Evolutionary conservation across 2,888 invertebrate genomes (phyloP).

Genomic region (Cabera pusaria): DNA sequence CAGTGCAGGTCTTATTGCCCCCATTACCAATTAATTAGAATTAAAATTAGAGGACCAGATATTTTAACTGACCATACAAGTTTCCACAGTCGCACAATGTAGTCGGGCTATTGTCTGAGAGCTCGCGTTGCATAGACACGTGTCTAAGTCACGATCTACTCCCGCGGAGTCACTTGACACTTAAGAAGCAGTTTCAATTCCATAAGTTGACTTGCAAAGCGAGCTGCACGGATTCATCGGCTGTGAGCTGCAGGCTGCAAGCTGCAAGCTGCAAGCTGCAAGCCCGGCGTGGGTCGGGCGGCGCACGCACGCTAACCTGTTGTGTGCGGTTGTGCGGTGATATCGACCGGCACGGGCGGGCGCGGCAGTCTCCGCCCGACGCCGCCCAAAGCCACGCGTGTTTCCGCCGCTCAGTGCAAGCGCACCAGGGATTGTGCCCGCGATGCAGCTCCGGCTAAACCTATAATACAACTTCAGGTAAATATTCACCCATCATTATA

Average conservation of each 20-base stretch:
- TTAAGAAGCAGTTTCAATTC: too few relatives aligned
- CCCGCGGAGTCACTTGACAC: too few relatives aligned
- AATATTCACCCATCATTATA: slow-evolving; percentile 10
- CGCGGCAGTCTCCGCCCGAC: slow-evolving; percentile 58
- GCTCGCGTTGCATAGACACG: too few relatives aligned
- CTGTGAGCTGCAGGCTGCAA: slow-evolving; percentile 10
- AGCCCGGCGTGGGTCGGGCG: slow-evolving; percentile 32
- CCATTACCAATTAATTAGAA: too few relatives aligned
- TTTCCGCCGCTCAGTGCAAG: slow-evolving; percentile 16
- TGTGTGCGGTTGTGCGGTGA: slow-evolving; percentile 46
- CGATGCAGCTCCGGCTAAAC: slow-evolving; percentile 59
- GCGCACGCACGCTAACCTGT: slow-evolving; percentile 77
- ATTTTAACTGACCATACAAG: too few relatives aligned
- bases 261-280: not conserved
- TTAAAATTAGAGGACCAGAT: too few relatives aligned
- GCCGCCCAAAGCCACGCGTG: slow-evolving; percentile 36
- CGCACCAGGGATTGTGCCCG: slow-evolving; percentile 29
- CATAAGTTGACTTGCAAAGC: too few relatives aligned
- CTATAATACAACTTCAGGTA: slow-evolving; percentile 64
- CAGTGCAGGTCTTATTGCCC: too few relatives aligned
- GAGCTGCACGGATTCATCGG: not conserved
- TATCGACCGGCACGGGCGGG: slow-evolving; percentile 60
- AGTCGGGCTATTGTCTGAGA: too few relatives aligned
- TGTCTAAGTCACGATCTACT: too few relatives aligned
- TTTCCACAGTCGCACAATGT: too few relatives aligned